Base-by-base conservation (phyloP, 2,888 invertebrate genomes). In the Octodonta nipae region DNA sequence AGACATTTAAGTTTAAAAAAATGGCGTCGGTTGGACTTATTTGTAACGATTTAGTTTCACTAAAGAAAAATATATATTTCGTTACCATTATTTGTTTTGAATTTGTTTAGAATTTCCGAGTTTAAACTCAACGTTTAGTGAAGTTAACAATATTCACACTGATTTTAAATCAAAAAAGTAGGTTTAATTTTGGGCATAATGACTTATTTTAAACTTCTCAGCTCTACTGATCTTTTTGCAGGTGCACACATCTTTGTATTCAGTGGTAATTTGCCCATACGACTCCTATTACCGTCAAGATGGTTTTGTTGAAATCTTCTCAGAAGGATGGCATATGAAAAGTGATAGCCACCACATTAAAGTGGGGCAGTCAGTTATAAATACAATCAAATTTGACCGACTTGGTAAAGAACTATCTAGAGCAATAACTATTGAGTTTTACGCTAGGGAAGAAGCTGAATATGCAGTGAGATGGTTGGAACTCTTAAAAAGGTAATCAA, bases 401-500 rank as follows among this genome's bases (percentile, higher is more conserved):
- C 69, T 77, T 25, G 73, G 70, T 34, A 65, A 69, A 20, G 76
- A 78, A 51, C 67, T 73, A 49, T 66, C 75, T 1, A 68, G 79
- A 38, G 76, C 77, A 15, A 67, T 88, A 16, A 73, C 82, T 32
- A 74, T 87, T 1, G 87, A 88, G 52, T 83, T 86, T 47, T 66
- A 85, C 40, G 77, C 82, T 22, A 72, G 73, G 33, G 84, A 86
- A 49, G 68, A 72, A 31, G 83, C 78, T 13, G 69, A 75, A 5
- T 87, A 84, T 56, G 71, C 72, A 28, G 71, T 87, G 28, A 77
- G 79, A 37, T 88, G 87, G 87, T 67, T 87, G 57, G 87, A 88
- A 61, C 70, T 87, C 51, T 73, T 79, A 38, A 75, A 73, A 54
- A 67, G 71, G 72, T 72, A 51, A 49, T 39, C 44, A n/a, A n/a